Base-by-base conservation (phyloP, 1,140 invertebrate species). In the Heliconius nattereri region DNA sequence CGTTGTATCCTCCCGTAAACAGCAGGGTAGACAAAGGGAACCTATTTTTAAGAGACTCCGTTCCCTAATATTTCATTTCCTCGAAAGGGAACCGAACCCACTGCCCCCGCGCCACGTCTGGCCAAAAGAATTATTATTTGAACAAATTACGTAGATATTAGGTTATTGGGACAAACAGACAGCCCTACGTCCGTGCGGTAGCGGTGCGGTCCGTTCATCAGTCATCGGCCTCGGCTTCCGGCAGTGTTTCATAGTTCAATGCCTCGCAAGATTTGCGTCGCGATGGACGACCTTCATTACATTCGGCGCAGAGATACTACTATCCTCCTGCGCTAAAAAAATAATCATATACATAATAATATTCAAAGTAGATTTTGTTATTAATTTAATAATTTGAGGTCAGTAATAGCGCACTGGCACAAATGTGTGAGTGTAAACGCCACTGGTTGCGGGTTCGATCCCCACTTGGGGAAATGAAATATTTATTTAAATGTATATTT, bases 171-270 rank as follows among this genome's bases (percentile, higher is more conserved):
- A 49, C 40, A 45, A 78, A 70, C 73, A 72, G 80, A 23, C 85
- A 90, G 72, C 87, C 88, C 87, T 89, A 86, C 74, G 72, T 75
- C 77, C 71, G 75, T 73, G 75, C 80, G 86, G 84, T 90, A 87
- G 81, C 80, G n/a, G n/a, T n/a, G n/a, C n/a, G n/a, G n/a, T n/a
- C n/a, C n/a, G 85, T 84, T 86, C 88, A 89, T 91, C 90, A 90
- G 91, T 91, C 91, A 90, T 89, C 87, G 88, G 90, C 90, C 89
- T 84, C 86, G 76, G 84, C 86, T 93, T 92, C 91, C 90, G 90
- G 89, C 85, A 87, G 78, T 87, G 87, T 87, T 87, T 86, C 86
- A 87, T 88, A 89, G 91, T 92, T 92, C 90, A 92, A 89, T 91
- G 91, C 85, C 90, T 92, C 85, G 81, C 79, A 86, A 90, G 86